phyloP scores from a whole-genome alignment of 2,888 invertebrate species.

The Crossocerus cetratus region DNA sequence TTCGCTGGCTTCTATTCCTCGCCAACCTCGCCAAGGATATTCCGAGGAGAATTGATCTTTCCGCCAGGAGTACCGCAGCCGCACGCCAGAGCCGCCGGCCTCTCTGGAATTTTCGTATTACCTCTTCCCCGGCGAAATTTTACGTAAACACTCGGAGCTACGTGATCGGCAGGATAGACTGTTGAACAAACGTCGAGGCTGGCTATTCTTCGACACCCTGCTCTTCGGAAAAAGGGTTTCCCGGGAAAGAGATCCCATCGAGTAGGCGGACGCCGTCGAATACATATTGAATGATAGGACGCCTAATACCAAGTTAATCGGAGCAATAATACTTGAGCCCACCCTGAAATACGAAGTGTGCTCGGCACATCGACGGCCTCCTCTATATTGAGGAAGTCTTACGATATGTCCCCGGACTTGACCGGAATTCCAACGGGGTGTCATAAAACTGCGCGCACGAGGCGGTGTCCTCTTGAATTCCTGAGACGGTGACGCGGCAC shows the following conservation, averaged over 20 bases:
- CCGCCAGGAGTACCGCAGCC: not conserved
- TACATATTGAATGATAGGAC: not conserved
- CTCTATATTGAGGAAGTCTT: not conserved
- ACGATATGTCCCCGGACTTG: not conserved
- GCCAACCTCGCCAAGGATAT: not conserved
- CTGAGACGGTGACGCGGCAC: conserved; percentile 13
- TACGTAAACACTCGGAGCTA: conserved; percentile 9
- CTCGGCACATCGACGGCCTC: not conserved
- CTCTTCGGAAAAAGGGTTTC: not conserved
- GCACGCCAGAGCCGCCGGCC: not conserved
- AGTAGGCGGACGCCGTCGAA: not conserved
- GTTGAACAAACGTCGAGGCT: not conserved
- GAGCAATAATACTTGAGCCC: not conserved
- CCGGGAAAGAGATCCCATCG: not conserved
- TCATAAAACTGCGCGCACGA: conserved; percentile 29
- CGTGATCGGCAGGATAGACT: not conserved
- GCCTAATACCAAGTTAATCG: not conserved
- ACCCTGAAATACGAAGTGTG: conserved; percentile 10
- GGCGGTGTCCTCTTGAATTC: conserved; percentile 8
- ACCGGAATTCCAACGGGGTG: conserved; percentile 5
- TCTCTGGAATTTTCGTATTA: not conserved
- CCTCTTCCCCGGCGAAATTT: not conserved
- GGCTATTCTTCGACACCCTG: not conserved
- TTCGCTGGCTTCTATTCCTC: not conserved
- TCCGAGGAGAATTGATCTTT: not conserved